Evolutionary conservation across 1,140 invertebrate species (phyloP), one percentile per base, ranked within the genome.

Genomic region (Scaptomyza montana): DNA sequence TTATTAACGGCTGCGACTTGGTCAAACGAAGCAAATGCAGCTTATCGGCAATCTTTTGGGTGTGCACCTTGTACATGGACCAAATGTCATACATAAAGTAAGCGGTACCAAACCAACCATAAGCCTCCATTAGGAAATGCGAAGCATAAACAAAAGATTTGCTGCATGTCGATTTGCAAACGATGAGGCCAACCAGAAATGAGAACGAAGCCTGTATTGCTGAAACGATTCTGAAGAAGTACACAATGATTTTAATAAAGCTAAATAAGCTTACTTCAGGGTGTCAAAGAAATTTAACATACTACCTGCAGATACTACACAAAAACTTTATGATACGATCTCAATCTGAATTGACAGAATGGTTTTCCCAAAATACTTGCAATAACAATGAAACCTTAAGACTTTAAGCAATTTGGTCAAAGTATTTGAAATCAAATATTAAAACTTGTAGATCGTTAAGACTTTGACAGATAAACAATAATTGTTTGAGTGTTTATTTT

Each of bases 51-150:
- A 92, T 80, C 74, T 92, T 92, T 59, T 92, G 91, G 10, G 90
- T 92, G 75, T 93, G 92, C 21, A 95, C 94, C 89, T 93, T 93
- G 72, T 95, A 95, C 95, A 95, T 95, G 1, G 94, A 95, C 95
- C 94, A 95, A 53, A 95, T 94, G 89, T 96, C 95, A 78, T 96
- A 96, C 89, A 95, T 93, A 85, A 96, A 96, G 90, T 96, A 96
- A 1, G 95, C 95, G 33, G 95, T 93, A 4, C 94, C 95, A 90
- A 96, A 96, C 94, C 94, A 95, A 0, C 95, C 95, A 91, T 96
- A 96, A 0, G 94, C 94, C 84, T 96, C 95, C 16, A 95, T 95
- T 70, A 96, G 93, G 86, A 94, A 95, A 91, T 96, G 95, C 3
- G 93, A 95, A 5, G 94, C 93, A 41, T 93, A 93, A 47, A 95